These are phyloP conservation scores for Lepidochrysops patricia DNA, from an alignment of 2,888 invertebrate genomes.

Conservation along the genomic window DNA sequence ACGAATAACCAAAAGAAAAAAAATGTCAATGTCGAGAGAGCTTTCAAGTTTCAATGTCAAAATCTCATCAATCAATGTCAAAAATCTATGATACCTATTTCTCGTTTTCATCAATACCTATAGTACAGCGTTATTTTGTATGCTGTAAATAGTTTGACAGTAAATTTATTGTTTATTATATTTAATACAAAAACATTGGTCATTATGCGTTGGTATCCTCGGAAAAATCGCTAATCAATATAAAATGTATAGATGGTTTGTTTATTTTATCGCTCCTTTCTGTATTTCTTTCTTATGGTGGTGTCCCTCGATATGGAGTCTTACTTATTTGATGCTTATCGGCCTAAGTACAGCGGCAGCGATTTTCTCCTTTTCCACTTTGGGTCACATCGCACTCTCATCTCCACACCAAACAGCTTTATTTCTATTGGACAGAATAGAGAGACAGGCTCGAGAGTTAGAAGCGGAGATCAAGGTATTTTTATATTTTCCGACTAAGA, in stretches of 20 bases:
- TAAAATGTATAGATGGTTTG: slow-evolving; percentile 47
- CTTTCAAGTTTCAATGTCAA: too few species aligned
- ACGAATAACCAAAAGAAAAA: too few species aligned
- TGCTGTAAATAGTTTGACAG: neutral
- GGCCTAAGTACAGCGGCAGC: slow-evolving; percentile 40
- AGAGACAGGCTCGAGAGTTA: slow-evolving; percentile 76
- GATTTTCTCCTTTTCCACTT: slow-evolving; percentile 60
- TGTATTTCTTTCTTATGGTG: slow-evolving; percentile 45
- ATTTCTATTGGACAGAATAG: slow-evolving; percentile 72
- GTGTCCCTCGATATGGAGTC: slow-evolving; percentile 45
- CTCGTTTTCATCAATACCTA: too few species aligned
- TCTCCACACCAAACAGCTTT: slow-evolving; percentile 77
- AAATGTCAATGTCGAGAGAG: too few species aligned
- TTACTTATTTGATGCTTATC: slow-evolving; percentile 43
- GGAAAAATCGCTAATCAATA: slow-evolving; percentile 16
- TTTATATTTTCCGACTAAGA: too few species aligned
- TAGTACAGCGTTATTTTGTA: too few species aligned
- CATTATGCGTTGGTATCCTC: slow-evolving; percentile 6
- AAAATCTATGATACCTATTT: too few species aligned
- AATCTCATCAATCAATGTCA: too few species aligned
- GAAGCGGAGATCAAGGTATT: slow-evolving; percentile 76
- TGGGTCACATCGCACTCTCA: slow-evolving; percentile 78
- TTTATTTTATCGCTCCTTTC: slow-evolving; percentile 38
- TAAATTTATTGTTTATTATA: too few species aligned
- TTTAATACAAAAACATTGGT: neutral